Percentiles rank a stretch among this genome's conserved stretches.
These are phyloP conservation scores for Ctenoplectra terminalis DNA, from an alignment of 1,140 invertebrate species.

Conservation along the genomic window DNA sequence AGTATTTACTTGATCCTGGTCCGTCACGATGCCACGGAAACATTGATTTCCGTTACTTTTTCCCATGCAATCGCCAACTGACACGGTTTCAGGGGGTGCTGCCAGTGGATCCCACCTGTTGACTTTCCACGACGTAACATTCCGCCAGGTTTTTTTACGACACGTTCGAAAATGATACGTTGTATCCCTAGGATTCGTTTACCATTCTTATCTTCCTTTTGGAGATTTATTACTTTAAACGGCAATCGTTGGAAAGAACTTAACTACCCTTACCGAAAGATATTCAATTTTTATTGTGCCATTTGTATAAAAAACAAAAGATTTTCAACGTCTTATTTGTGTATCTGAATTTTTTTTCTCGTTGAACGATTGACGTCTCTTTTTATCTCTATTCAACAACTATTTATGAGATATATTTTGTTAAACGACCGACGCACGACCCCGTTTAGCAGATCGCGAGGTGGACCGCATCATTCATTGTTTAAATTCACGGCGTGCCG, in stretches of 20 bases:
- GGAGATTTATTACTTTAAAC: background rate
- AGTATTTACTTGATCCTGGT: conserved; percentile 9
- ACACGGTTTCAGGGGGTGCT: conserved; percentile 78
- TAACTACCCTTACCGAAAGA: background rate
- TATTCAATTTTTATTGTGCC: background rate
- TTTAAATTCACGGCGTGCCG: conserved; percentile 74
- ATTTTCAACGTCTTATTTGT: background rate
- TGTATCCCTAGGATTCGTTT: background rate
- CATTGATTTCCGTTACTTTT: conserved; percentile 83
- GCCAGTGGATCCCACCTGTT: conserved; percentile 82
- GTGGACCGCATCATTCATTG: conserved; percentile 72
- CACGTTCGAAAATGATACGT: background rate
- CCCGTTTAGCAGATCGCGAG: conserved; percentile 52
- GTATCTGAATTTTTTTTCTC: background rate
- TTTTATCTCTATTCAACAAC: background rate
- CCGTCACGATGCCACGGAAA: conserved; percentile 48
- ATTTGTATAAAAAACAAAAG: background rate
- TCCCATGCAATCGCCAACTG: conserved; percentile 82
- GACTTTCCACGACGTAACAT: conserved; percentile 79
- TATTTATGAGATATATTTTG: background rate
- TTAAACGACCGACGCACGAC: background rate
- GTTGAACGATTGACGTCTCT: background rate
- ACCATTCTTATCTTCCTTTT: no score
- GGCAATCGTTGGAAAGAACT: background rate
- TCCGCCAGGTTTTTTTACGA: conserved; percentile 31